These are phyloP conservation scores for Camelus bactrianus DNA, from an alignment of 2,113 vertebrate genomes.

Conservation along the genomic window DNA sequence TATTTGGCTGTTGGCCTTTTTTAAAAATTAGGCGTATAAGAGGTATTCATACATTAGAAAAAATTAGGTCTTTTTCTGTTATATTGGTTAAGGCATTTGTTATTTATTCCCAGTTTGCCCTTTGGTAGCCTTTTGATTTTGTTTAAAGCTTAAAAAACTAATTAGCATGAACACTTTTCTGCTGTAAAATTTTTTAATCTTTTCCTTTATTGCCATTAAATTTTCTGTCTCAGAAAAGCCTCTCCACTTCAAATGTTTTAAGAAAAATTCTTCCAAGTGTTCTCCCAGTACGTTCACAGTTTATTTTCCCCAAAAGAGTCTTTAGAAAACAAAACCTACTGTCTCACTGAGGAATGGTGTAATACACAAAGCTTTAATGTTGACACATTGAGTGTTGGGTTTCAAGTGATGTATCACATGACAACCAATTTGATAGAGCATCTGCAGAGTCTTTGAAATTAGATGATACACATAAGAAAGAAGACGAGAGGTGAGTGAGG, in stretches of 20 bases:
- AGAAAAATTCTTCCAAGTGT: neutral
- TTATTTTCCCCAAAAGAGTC: neutral
- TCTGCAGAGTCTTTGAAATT: neutral
- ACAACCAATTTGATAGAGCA: neutral
- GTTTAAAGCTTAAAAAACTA: too few relatives aligned
- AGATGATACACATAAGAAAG: neutral
- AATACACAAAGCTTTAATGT: neutral
- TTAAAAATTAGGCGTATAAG: neutral
- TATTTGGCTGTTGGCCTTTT: neutral
- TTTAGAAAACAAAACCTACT: neutral
- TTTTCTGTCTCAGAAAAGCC: constrained; percentile 13
- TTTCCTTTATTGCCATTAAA: neutral
- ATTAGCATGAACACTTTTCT: neutral
- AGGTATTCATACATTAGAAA: neutral
- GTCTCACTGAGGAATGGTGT: neutral
- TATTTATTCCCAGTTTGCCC: neutral
- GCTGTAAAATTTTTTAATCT: neutral
- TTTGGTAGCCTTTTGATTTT: too few relatives aligned
- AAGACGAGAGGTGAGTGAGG: constrained; percentile 7
- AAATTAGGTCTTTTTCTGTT: neutral
- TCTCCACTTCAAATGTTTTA: neutral
- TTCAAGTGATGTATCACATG: neutral
- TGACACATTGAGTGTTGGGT: neutral
- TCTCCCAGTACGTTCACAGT: neutral
- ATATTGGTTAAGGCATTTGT: neutral